Evolutionary conservation across 2,888 invertebrate genomes (phyloP), one percentile per base, ranked within the genome.

Genomic region (Melanargia galathea): DNA sequence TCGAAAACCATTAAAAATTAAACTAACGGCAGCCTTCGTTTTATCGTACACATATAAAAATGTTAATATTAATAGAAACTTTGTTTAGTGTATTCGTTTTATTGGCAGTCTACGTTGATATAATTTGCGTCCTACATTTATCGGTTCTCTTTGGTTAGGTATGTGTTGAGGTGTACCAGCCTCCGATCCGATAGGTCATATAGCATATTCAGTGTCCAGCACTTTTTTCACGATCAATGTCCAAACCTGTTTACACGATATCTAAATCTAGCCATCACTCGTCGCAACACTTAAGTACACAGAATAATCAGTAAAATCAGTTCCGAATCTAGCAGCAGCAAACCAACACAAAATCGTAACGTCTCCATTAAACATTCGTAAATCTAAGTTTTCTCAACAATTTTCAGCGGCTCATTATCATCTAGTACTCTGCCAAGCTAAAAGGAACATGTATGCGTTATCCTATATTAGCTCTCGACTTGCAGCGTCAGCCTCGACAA

Each of bases 11-110:
- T 66, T 67, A 68, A 74, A 78, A 82, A 75, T 70, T 78, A 83
- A 78, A 64, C 24, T 77, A 80, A 76, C 81, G 82, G 83, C 87
- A 87, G 89, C 88, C 86, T 87, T 86, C 75, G 51, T 63, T 69
- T 75, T 74, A 82, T 66, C 68, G 65, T 70, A 66, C 61, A 63
- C n/a, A 60, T 63, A 62, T 68, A 62, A 52, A 26, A 69, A 64
- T 74, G 73, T 79, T 84, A 84, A 82, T 71, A 82, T 72, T 82
- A 83, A 76, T 85, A 86, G 78, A 85, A 84, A 85, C 82, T 80
- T 72, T 78, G 74, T 68, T 66, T 74, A 65, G 38, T 38, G 63
- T 76, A 76, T 76, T 78, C 73, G 75, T 80, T 74, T 71, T 74
- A 75, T 74, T 76, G 81, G 81, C 84, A 80, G 82, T 80, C 73